Percentiles rank a stretch among this genome's conserved stretches.
Conservation (phyloP, 2,113 vertebrate species). For the Stictonetta naevosa region DNA sequence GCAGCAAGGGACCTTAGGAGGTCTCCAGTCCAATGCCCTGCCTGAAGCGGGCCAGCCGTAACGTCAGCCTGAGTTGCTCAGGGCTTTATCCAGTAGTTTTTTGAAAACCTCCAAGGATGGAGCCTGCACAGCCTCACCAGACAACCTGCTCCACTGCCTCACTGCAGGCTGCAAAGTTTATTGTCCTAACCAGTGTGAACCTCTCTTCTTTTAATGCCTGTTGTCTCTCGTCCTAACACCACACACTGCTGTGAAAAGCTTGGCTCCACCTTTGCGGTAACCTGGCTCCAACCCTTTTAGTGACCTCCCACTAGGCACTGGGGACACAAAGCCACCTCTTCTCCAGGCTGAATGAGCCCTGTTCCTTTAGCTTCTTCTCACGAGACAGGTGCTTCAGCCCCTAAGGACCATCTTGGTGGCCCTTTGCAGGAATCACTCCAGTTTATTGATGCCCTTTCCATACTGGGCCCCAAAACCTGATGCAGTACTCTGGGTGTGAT, state of each 20-base stretch:
- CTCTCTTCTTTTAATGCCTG: background rate
- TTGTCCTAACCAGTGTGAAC: background rate
- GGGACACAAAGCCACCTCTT: background rate
- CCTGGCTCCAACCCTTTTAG: background rate
- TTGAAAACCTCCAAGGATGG: background rate
- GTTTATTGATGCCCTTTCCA: background rate
- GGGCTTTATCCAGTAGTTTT: background rate
- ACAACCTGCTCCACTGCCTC: background rate
- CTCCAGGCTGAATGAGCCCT: background rate
- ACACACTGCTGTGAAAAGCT: background rate
- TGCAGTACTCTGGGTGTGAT: background rate
- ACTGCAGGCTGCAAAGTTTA: background rate
- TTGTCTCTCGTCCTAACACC: background rate
- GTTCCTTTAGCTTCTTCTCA: background rate
- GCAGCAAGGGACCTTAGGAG: background rate
- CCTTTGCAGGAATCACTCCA: fast-evolving
- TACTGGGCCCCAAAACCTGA: background rate
- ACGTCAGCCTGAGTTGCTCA: background rate
- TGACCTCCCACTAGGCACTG: background rate
- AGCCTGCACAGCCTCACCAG: background rate
- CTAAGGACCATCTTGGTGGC: background rate
- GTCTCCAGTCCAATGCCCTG: background rate
- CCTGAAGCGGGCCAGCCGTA: background rate
- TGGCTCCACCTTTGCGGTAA: background rate
- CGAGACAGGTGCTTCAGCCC: background rate